Evolutionary conservation across 2,888 invertebrate genomes (phyloP).

Genomic region (Imbricaverruca yamaguchii): DNA sequence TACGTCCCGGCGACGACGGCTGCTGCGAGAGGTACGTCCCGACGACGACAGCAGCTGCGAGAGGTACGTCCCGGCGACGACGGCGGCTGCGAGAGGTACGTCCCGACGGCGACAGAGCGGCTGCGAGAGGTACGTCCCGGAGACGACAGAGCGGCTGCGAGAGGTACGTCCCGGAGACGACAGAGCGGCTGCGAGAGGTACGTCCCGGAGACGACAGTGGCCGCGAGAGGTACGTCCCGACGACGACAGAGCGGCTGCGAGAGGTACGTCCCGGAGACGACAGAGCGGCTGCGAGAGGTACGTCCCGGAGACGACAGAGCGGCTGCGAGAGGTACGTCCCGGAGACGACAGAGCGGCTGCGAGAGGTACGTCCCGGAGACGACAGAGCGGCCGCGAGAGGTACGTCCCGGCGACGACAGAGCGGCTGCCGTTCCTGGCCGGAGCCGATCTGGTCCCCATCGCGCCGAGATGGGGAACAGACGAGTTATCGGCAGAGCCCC

Average conservation of each 20-base stretch:
- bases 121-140: slow-evolving; percentile 38
- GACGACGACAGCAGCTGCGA: slow-evolving; percentile 45
- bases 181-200: slow-evolving; percentile 43
- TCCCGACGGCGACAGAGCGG: too few relatives aligned
- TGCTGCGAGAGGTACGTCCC: slow-evolving; percentile 42
- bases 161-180: slow-evolving; percentile 38
- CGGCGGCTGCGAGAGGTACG: slow-evolving; percentile 43
- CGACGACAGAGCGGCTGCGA: slow-evolving; percentile 45
- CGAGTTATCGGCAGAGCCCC: too few relatives aligned
- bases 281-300: slow-evolving; percentile 43
- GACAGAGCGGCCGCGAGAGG: slow-evolving; percentile 43
- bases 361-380: slow-evolving; percentile 36
- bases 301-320: too few relatives aligned
- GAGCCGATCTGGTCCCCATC: too few relatives aligned
- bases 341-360: slow-evolving; percentile 47
- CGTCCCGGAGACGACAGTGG: slow-evolving; percentile 47
- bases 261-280: slow-evolving; percentile 38
- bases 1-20: slow-evolving; percentile 43
- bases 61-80: slow-evolving; percentile 38
- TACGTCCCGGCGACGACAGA: neutral
- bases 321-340: slow-evolving; percentile 42
- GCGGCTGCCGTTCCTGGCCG: too few relatives aligned
- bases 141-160: slow-evolving; percentile 45
- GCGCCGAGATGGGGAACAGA: too few relatives aligned
- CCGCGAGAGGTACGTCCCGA: slow-evolving; percentile 38